Evolutionary conservation across 2,797 vertebrate genomes (phyloP).

Genomic region (Enteromius mattozi): DNA sequence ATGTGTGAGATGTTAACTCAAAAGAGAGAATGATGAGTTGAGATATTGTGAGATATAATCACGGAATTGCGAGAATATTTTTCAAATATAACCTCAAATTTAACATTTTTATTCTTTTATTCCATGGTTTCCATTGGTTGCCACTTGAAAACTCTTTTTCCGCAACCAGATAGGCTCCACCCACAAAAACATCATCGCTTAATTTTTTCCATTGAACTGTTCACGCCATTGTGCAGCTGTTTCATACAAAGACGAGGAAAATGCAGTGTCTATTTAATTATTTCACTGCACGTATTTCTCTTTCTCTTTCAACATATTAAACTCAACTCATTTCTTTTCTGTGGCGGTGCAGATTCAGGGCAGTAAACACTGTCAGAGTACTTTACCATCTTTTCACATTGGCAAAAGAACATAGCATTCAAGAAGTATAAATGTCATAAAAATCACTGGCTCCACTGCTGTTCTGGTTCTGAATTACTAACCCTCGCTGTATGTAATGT

Average conservation of each 20-base stretch:
- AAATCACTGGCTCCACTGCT: neutral
- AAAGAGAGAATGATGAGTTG: too few species aligned
- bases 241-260: neutral
- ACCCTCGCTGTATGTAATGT: neutral
- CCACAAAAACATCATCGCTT: too few species aligned
- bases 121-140: too few species aligned
- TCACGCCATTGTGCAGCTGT: neutral
- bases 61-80: too few species aligned
- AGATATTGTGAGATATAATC: too few species aligned
- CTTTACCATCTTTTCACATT: constrained; percentile 22
- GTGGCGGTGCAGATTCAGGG: neutral
- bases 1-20: too few species aligned
- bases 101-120: too few species aligned
- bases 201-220: neutral
- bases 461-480: neutral
- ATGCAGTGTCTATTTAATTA: neutral
- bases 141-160: too few species aligned
- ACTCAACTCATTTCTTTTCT: neutral
- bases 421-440: neutral
- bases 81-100: too few species aligned
- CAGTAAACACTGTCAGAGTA: constrained; percentile 18
- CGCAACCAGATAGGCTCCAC: too few species aligned
- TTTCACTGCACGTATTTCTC: neutral
- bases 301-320: constrained; percentile 1
- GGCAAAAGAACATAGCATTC: constrained; percentile 8